These are phyloP conservation scores for Orthonychiurus folsomi DNA, from an alignment of 2,888 invertebrate genomes.

Conservation along the genomic window DNA sequence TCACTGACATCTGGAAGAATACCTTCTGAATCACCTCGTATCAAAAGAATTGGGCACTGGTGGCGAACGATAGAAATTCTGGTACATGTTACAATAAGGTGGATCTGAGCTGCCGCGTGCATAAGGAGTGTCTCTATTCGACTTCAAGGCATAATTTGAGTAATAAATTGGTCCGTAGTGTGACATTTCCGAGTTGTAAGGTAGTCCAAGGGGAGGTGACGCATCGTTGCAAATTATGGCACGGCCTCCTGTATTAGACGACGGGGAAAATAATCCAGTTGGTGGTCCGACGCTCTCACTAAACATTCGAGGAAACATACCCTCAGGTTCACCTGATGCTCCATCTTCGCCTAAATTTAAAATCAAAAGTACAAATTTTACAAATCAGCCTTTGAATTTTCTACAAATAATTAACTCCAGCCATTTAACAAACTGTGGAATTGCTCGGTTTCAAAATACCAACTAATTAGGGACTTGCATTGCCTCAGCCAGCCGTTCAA, in stretches of 20 bases:
- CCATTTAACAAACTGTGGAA: too few relatives aligned
- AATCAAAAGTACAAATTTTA: background rate
- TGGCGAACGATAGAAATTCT: slow-evolving; percentile 37
- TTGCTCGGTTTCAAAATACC: too few relatives aligned
- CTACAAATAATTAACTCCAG: too few relatives aligned
- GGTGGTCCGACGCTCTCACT: slow-evolving; percentile 10
- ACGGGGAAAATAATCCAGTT: slow-evolving; percentile 16
- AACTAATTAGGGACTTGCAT: too few relatives aligned
- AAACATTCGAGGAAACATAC: slow-evolving; percentile 31
- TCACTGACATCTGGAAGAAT: too few relatives aligned
- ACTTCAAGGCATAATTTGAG: slow-evolving; percentile 43
- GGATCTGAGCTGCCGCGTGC: slow-evolving; percentile 29
- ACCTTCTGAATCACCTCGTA: slow-evolving; percentile 33
- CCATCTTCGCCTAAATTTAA: background rate
- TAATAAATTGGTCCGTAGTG: slow-evolving; percentile 59
- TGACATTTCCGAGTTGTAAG: slow-evolving; percentile 57
- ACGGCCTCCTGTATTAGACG: background rate
- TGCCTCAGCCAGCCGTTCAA: background rate
- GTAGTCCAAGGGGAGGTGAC: slow-evolving; percentile 48
- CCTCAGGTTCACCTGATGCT: slow-evolving; percentile 21
- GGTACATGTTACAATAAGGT: slow-evolving; percentile 37
- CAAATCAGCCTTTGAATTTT: background rate
- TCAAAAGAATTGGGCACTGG: slow-evolving; percentile 38
- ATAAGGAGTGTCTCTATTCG: slow-evolving; percentile 31
- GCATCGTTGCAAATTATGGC: background rate